Conservation (phyloP, 2,113 vertebrate species). For the Barnardius zonarius region DNA sequence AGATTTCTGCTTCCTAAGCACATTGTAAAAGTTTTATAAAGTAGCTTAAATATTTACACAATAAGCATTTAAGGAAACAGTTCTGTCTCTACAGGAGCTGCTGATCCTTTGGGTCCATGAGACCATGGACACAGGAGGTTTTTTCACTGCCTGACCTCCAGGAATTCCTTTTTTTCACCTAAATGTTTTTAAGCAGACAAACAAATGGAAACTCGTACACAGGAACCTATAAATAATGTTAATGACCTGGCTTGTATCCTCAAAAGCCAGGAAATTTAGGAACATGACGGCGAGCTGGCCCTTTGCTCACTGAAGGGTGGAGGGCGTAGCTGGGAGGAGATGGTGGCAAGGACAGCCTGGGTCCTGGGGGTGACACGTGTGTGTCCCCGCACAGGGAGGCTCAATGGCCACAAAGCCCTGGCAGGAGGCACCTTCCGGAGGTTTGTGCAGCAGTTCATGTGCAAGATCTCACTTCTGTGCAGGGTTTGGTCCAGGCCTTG, state of each 20-base stretch:
- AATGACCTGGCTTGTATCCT: conserved; percentile 56
- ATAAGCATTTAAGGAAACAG: conserved; percentile 55
- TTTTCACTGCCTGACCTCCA: conserved; percentile 41
- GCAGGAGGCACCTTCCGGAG: neutral
- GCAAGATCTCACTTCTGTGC: rapidly evolving
- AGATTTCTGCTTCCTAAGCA: conserved; percentile 52
- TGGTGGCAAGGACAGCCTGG: neutral
- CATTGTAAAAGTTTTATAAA: conserved; percentile 55
- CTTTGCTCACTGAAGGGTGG: neutral
- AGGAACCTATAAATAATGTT: conserved; percentile 71
- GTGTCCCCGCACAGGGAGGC: neutral
- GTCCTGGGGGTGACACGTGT: neutral
- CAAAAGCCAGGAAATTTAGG: conserved; percentile 61
- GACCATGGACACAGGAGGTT: neutral
- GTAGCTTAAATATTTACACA: conserved; percentile 68
- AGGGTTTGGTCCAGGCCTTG: neutral
- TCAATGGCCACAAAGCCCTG: neutral
- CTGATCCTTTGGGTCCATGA: conserved; percentile 12
- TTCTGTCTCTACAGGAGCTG: conserved; percentile 23
- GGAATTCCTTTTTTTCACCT: conserved; percentile 39
- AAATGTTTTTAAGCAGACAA: conserved; percentile 54
- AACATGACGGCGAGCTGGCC: neutral
- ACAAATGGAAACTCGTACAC: conserved; percentile 63
- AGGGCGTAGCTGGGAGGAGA: neutral
- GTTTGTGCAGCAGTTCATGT: neutral